phyloP scores from a whole-genome alignment of 2,113 vertebrate genomes.

The Megaceryle maxima region DNA sequence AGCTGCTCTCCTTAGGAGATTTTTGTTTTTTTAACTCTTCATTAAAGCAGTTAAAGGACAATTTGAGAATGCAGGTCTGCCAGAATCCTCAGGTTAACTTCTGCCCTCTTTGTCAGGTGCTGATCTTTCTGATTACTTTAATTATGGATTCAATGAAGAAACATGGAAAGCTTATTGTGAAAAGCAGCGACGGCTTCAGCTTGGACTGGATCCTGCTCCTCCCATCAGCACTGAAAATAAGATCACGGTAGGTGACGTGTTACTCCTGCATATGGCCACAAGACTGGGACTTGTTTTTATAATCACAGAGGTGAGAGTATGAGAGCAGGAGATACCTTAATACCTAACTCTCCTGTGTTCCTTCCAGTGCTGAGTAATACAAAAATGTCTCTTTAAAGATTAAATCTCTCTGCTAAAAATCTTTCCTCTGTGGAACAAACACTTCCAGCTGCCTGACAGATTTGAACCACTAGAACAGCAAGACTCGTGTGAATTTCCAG shows the following conservation, averaged over 20 bases:
- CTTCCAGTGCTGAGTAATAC: not conserved
- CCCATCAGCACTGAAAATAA: constrained; percentile 71
- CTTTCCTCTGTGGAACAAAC: not conserved
- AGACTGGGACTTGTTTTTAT: not conserved
- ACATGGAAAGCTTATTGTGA: constrained; percentile 81
- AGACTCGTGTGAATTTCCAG: not conserved
- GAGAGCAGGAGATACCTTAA: not conserved
- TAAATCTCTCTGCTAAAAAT: not conserved
- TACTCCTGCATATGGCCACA: not conserved
- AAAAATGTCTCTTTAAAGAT: not conserved
- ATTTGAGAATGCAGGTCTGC: not conserved
- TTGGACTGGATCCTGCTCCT: constrained; percentile 69
- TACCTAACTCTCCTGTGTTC: not conserved
- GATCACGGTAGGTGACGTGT: constrained; percentile 60
- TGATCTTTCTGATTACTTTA: constrained; percentile 80
- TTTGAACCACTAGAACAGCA: not conserved
- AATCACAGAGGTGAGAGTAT: not conserved
- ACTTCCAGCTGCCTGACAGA: not conserved
- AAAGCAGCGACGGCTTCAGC: constrained; percentile 76
- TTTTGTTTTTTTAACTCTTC: not conserved
- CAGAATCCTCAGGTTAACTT: not conserved
- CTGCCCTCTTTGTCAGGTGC: constrained; percentile 55
- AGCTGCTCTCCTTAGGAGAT: not conserved
- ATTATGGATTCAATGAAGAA: constrained; percentile 80
- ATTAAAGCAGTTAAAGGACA: not conserved